Evolutionary conservation across 37 sponge, comb jelly and placozoan genomes (phyloP), one percentile per base, ranked within the genome.

Genomic region (Crambe crambe): DNA sequence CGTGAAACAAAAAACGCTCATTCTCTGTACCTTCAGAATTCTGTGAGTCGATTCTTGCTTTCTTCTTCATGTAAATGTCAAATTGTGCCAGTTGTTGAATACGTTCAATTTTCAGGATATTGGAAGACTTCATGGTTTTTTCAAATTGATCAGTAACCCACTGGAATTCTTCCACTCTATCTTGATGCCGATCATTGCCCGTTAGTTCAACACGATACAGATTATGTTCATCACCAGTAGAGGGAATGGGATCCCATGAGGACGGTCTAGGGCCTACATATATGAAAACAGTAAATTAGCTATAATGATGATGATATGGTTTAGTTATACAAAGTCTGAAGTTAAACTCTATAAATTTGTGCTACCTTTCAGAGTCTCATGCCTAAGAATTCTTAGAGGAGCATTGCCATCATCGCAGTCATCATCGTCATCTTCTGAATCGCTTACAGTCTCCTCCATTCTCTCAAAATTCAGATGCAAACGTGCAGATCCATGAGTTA

Each of bases 1-100:
- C 93, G 70, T 92, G 93, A 39, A 84, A 92, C 1, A 87, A 73
- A 51, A 67, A 38, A 0, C 58, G 56, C 58, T 87, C 89, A 75
- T 84, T 80, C 56, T 84, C 62, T 37, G 40, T 41, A n/a, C 84
- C 85, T 21, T 35, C 17, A 51, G 90, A 85, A 58, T 84, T 84
- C 6, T 56, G 42, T 37, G 44, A 58, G 6, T 83, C 85, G 67
- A 92, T 83, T 8, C 43, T 68, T 37, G 73, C 83, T 68, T 92
- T 92, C 58, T 76, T 72, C 29, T 76, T 64, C 0, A 40, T 18
- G 51, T 88, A 92, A 58, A 84, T 81, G 18, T 35, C 30, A 43
- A 88, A 92, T 2, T 84, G 67, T 3, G 9, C 54, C 23, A 85
- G 85, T 20, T 88, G 83, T 56, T 92, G 89, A 25, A 92, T 70